phyloP scores from a whole-genome alignment of 2,113 vertebrate genomes.

The Chaetodon auriga region DNA sequence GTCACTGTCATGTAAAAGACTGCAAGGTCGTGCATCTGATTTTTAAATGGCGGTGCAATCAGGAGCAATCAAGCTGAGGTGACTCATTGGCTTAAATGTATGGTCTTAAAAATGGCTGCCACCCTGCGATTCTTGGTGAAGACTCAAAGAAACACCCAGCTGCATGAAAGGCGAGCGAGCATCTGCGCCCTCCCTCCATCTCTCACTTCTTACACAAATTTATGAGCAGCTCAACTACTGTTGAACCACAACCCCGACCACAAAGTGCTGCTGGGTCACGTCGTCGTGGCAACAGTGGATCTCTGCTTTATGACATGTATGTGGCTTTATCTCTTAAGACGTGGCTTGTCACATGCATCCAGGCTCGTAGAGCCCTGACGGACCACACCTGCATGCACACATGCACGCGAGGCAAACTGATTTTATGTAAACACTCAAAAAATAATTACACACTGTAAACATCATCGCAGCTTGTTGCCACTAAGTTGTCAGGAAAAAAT shows the following conservation, averaged over 20 bases:
- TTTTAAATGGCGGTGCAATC: slow-evolving; percentile 73
- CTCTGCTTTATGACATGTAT: slow-evolving; percentile 36
- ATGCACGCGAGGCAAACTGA: slow-evolving; percentile 7
- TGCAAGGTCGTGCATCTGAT: slow-evolving; percentile 61
- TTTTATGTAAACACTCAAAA: slow-evolving; percentile 41
- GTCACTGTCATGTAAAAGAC: slow-evolving; percentile 46
- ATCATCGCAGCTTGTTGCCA: slow-evolving; percentile 29
- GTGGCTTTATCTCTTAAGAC: slow-evolving; percentile 49
- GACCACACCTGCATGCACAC: slow-evolving; percentile 1
- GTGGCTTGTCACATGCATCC: slow-evolving; percentile 36
- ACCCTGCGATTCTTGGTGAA: slow-evolving; percentile 49
- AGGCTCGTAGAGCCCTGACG: neutral
- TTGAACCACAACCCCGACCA: slow-evolving; percentile 55
- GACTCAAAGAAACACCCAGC: slow-evolving; percentile 69
- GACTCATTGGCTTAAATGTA: slow-evolving; percentile 79
- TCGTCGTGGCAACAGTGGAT: slow-evolving; percentile 30
- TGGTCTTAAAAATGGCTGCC: slow-evolving; percentile 73
- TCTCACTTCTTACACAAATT: slow-evolving; percentile 59
- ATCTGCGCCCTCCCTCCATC: slow-evolving; percentile 44
- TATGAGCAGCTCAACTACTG: slow-evolving; percentile 68
- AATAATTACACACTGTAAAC: slow-evolving; percentile 59
- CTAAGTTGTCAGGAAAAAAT: slow-evolving; percentile 58
- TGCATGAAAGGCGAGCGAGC: slow-evolving; percentile 44
- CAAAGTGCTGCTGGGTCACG: slow-evolving; percentile 48
- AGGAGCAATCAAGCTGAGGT: slow-evolving; percentile 61